Evolutionary conservation across 2,113 vertebrate genomes (phyloP).

Genomic region (Orientallactaga bullata): DNA sequence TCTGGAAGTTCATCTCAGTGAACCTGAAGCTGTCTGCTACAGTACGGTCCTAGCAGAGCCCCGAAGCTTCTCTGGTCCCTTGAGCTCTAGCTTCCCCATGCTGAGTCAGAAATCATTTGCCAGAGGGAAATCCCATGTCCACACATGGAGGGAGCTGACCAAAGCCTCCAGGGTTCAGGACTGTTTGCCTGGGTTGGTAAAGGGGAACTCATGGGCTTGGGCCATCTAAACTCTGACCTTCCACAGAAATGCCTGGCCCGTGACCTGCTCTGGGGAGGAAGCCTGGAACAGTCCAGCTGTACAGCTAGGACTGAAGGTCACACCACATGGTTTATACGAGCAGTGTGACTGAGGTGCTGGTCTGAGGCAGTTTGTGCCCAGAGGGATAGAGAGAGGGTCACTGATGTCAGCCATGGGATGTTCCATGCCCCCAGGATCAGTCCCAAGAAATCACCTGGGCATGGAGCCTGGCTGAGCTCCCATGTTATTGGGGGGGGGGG

Average conservation of each 20-base stretch:
- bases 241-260: background rate
- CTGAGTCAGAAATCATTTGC: background rate
- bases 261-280: background rate
- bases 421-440: rapidly evolving
- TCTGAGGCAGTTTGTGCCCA: too few species aligned
- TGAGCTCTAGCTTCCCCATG: background rate
- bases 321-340: rapidly evolving
- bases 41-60: background rate
- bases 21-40: too few species aligned
- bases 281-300: background rate
- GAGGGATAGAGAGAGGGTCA: background rate
- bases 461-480: rapidly evolving
- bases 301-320: rapidly evolving
- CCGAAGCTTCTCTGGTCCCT: background rate
- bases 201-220: background rate
- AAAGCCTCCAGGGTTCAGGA: background rate
- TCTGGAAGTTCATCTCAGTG: too few species aligned
- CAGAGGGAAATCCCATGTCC: background rate
- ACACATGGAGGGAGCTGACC: rapidly evolving
- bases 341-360: rapidly evolving
- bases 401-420: background rate
- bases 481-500: background rate
- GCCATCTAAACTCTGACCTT: too few species aligned
- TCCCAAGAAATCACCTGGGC: background rate
- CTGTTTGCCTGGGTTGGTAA: background rate